phyloP scores from a whole-genome alignment of 2,113 vertebrate genomes.

The Sclerurus mexicanus region DNA sequence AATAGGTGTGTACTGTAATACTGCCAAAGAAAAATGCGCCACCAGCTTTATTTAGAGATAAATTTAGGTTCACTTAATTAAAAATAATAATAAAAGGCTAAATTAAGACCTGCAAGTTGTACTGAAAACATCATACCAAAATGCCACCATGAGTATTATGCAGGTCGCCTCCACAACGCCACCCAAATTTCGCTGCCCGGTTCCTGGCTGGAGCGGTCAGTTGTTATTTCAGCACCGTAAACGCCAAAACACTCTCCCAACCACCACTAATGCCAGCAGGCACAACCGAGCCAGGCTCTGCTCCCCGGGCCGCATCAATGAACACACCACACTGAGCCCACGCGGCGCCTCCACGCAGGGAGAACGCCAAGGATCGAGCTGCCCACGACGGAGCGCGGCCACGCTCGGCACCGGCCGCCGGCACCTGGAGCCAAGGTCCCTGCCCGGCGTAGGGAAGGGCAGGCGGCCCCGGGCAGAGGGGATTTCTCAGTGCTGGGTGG shows the following conservation, averaged over 20 bases:
- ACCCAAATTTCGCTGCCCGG: neutral
- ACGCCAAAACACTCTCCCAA: neutral
- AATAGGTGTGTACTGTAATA: neutral
- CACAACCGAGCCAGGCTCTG: neutral
- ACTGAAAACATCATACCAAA: neutral
- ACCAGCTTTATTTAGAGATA: neutral
- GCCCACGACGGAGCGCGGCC: neutral
- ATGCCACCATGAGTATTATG: neutral
- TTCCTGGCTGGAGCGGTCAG: neutral
- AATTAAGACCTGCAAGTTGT: neutral
- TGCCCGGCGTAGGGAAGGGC: too few relatives aligned
- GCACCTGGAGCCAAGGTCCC: too few relatives aligned
- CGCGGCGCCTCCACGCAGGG: neutral
- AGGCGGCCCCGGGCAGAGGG: too few relatives aligned
- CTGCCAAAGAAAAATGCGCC: neutral
- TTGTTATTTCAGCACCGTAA: neutral
- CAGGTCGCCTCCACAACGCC: neutral
- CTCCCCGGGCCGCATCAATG: neutral
- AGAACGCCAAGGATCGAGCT: too few relatives aligned
- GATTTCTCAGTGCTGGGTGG: neutral
- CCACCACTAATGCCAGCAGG: neutral
- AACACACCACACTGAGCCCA: neutral
- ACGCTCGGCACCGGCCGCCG: neutral
- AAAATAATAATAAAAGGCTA: neutral
- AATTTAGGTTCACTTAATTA: neutral